Percentiles rank a stretch among this genome's conserved stretches.
Conservation (phyloP, 1,140 invertebrate species). For the Penaeus indicus region DNA sequence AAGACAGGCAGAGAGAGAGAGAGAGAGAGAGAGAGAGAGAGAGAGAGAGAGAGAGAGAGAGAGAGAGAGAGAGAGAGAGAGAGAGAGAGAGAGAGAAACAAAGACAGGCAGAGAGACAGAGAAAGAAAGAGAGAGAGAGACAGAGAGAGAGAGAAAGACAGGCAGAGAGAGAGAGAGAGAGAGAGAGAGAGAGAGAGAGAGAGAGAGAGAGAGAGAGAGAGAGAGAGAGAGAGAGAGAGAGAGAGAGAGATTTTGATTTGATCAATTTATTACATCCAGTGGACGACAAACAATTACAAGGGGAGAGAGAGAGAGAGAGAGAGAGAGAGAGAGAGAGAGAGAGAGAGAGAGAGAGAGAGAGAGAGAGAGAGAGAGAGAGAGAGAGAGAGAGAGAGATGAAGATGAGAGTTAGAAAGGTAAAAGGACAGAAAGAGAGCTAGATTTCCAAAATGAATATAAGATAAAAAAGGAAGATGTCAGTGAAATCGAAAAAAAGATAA, state of each 20-base stretch:
- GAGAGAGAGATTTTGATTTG: background rate
- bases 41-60: background rate
- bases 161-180: background rate
- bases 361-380: background rate
- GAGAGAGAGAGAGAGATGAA: background rate
- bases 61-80: constrained; percentile 10
- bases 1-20: background rate
- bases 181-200: background rate
- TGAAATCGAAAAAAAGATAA: constrained; percentile 8
- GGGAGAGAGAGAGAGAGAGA: constrained; percentile 1
- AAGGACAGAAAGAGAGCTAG: background rate
- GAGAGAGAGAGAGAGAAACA: background rate
- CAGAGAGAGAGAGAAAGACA: background rate
- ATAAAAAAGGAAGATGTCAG: background rate
- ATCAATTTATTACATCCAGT: no score
- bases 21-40: constrained; percentile 28
- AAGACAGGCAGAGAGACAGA: background rate
- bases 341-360: constrained; percentile 17
- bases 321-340: constrained; percentile 6
- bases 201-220: constrained; percentile 25
- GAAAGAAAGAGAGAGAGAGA: background rate
- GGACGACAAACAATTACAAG: background rate
- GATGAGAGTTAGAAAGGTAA: no score
- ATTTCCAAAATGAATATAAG: background rate
- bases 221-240: background rate